Evolutionary conservation across 2,797 vertebrate species (phyloP), one percentile per base, ranked within the genome.

Genomic region (Esox lucius): DNA sequence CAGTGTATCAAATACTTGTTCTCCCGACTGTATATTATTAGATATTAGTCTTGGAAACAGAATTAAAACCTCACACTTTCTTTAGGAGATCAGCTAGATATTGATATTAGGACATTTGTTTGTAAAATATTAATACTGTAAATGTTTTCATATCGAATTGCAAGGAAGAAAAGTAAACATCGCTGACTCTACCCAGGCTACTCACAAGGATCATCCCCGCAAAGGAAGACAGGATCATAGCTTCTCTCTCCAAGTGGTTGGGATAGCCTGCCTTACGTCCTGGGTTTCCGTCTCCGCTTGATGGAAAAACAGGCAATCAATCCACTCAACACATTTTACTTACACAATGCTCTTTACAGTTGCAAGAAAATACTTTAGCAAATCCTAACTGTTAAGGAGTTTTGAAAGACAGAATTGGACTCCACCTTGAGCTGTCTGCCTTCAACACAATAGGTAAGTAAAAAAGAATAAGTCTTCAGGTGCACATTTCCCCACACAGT

Each of bases 221-320:
- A 56, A 96, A 97, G 39, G 93, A 95, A 4, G 96, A 97, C 79
- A 98, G 89, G 88, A 97, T 96, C 94, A 96, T 94, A 2, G 96
- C 95, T 90, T 97, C 91, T 75, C 94, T 89, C 74, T 97, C 94
- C 72, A 69, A 86, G 6, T 33, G 81, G 64, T 91, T 92, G 4
- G 91, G 94, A 79, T 95, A 94, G 17, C 19, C 59, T 9, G 83
- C 72, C 48, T 24, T 61, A 61, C 28, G 42, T 42, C 82, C 81
- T 67, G 0, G 72, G 72, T 79, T 66, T 61, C 72, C 74, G 1
- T 69, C 68, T 78, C 84, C 84, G 28, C 93, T 94, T 42, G 1
- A 80, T 67, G 71, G 22, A 91, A 66, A 79, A 28, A 78, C 51
- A 70, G 13, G 42, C 42, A 24, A 61, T 24, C 56, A 61, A 61